A percentile compares a stretch with the other conserved stretches of the same genome.
phyloP scores from a whole-genome alignment of 1,140 invertebrate species.

The Centruroides vittatus region DNA sequence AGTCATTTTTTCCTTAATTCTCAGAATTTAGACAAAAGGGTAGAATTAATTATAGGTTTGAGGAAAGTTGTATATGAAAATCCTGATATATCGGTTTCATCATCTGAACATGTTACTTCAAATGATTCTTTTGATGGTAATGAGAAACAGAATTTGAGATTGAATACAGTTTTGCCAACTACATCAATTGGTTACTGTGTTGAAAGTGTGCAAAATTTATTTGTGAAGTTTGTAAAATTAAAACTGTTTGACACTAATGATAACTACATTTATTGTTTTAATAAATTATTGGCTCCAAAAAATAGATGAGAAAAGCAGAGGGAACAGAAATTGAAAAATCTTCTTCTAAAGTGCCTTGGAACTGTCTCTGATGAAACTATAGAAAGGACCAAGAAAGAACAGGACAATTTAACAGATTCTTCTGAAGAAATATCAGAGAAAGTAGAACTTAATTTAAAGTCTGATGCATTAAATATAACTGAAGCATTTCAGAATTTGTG shows the following conservation, averaged over 20 bases:
- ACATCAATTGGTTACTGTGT: conserved; percentile 41
- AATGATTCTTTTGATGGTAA: too few relatives aligned
- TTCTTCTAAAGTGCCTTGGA: conserved; percentile 25
- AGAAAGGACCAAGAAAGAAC: too few relatives aligned
- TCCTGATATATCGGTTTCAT: too few relatives aligned
- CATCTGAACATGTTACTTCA: too few relatives aligned
- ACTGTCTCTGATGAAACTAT: neutral
- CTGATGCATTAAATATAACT: too few relatives aligned
- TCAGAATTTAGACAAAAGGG: neutral
- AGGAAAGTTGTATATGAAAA: neutral
- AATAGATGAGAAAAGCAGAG: conserved; percentile 29
- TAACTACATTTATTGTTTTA: conserved; percentile 23
- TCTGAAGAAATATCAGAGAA: too few relatives aligned
- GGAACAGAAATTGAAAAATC: conserved; percentile 31
- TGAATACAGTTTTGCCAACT: too few relatives aligned
- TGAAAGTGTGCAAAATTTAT: conserved; percentile 50
- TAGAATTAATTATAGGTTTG: neutral
- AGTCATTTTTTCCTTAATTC: neutral
- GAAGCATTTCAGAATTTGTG: conserved; percentile 38
- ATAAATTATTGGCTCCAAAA: conserved; percentile 23
- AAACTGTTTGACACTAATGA: conserved; percentile 10
- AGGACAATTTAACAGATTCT: too few relatives aligned
- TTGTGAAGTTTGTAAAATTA: conserved; percentile 38
- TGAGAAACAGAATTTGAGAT: too few relatives aligned
- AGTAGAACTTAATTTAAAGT: too few relatives aligned